Percentiles rank a stretch among this genome's conserved stretches.
These are phyloP conservation scores for Fragum sueziense DNA, from an alignment of 2,888 invertebrate species.

Conservation along the genomic window DNA sequence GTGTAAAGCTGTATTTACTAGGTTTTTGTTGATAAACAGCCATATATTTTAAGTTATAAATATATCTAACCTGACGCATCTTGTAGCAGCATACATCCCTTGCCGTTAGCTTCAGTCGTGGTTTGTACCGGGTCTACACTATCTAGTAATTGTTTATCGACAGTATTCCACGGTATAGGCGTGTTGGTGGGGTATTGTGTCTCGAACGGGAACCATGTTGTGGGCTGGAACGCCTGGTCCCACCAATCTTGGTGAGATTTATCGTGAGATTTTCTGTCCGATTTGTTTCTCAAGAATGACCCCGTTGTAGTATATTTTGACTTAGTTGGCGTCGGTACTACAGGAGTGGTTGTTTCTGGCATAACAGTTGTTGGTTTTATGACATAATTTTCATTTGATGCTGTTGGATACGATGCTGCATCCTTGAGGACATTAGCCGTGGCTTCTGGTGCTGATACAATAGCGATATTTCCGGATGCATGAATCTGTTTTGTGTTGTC, in stretches of 20 bases:
- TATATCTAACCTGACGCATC: conserved; percentile 12
- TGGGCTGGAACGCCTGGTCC: conserved; percentile 3
- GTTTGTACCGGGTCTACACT: background rate
- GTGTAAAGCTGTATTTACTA: too few species aligned
- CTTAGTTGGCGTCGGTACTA: background rate
- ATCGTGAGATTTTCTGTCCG: background rate
- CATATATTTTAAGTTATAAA: too few species aligned
- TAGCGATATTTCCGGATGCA: background rate
- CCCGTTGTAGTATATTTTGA: background rate
- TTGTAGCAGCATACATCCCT: background rate
- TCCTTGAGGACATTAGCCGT: background rate
- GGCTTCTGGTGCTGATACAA: background rate
- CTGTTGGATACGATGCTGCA: background rate
- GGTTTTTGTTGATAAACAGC: too few species aligned
- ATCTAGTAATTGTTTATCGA: background rate
- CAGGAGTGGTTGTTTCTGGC: background rate
- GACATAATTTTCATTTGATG: background rate
- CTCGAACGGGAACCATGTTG: conserved; percentile 11
- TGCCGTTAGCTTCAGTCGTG: background rate
- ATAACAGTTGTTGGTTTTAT: background rate
- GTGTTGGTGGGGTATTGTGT: conserved; percentile 2
- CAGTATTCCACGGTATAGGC: background rate
- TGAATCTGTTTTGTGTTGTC: background rate
- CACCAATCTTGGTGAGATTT: conserved; percentile 10
- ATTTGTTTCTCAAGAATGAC: background rate